Evolutionary conservation across 2,113 vertebrate genomes (phyloP).

Genomic region (Galeopterus variegatus): DNA sequence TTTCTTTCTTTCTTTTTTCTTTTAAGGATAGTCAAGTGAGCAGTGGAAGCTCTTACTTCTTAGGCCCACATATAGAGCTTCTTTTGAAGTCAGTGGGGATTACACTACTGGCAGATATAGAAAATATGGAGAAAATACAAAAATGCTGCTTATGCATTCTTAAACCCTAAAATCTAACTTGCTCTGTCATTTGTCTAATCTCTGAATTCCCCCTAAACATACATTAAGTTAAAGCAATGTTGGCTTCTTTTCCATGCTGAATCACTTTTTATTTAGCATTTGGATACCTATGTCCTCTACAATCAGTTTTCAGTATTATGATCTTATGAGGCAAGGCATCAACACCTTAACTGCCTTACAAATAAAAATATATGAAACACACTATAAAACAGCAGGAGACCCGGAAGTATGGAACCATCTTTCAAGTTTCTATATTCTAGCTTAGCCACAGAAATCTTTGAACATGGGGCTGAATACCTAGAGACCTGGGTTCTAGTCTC

Average conservation of each 20-base stretch:
- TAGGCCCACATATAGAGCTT: not conserved
- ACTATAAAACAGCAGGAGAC: slow-evolving; percentile 8
- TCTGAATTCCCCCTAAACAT: slow-evolving; percentile 1
- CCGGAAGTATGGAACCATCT: not conserved
- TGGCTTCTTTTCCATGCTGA: not conserved
- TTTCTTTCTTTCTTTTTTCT: too few relatives aligned
- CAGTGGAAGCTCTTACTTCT: not conserved
- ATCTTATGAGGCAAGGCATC: not conserved
- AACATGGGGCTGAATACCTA: not conserved
- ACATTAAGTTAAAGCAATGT: not conserved
- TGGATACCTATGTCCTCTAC: not conserved
- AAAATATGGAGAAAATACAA: not conserved
- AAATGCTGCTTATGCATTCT: not conserved
- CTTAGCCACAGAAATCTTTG: not conserved
- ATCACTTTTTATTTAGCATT: slow-evolving; percentile 10
- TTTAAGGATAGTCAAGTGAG: too few relatives aligned
- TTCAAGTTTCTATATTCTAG: not conserved
- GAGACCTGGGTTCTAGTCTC: not conserved
- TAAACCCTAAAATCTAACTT: slow-evolving; percentile 12
- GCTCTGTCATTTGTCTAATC: not conserved
- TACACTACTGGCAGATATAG: not conserved
- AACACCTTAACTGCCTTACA: not conserved
- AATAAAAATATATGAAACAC: not conserved
- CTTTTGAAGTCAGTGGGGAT: slow-evolving; percentile 1
- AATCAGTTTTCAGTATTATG: slow-evolving; percentile 19